Evolutionary conservation across 2,888 invertebrate species (phyloP).

Genomic region (Epiperipatus broadwayi): DNA sequence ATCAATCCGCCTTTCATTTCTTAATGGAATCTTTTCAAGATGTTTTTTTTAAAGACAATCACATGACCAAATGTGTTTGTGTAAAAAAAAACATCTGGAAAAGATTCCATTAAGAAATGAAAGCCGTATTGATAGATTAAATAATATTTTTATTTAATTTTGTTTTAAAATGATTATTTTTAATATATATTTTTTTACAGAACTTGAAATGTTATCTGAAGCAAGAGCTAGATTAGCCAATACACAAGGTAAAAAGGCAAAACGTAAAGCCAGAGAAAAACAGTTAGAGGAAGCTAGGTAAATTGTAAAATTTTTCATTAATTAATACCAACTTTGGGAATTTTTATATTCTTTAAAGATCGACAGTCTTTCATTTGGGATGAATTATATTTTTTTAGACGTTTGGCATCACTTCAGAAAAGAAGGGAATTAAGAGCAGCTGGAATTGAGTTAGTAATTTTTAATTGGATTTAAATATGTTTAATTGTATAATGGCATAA

Average conservation of each 20-base stretch:
- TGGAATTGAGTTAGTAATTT: constrained; percentile 44
- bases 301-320: too few relatives aligned
- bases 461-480: too few relatives aligned
- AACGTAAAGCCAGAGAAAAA: constrained; percentile 69
- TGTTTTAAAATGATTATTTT: constrained; percentile 5
- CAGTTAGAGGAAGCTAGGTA: constrained; percentile 82
- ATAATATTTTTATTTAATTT: constrained; percentile 5
- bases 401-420: constrained; percentile 90
- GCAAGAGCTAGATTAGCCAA: constrained; percentile 94
- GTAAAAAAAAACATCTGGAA: too few relatives aligned
- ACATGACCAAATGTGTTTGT: too few relatives aligned
- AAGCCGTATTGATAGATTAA: too few relatives aligned
- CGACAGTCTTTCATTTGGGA: too few relatives aligned
- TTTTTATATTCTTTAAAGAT: too few relatives aligned
- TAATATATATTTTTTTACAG: constrained; percentile 32
- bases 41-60: too few relatives aligned
- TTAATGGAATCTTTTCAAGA: too few relatives aligned
- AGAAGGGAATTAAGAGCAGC: constrained; percentile 91
- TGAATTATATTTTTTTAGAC: constrained; percentile 32
- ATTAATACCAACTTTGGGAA: too few relatives aligned
- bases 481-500: neutral
- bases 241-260: constrained; percentile 64
- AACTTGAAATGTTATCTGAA: constrained; percentile 97
- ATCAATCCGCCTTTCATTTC: too few relatives aligned
- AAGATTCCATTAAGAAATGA: too few relatives aligned